phyloP scores from a whole-genome alignment of 2,797 vertebrate species.

The Danio kyathit region DNA sequence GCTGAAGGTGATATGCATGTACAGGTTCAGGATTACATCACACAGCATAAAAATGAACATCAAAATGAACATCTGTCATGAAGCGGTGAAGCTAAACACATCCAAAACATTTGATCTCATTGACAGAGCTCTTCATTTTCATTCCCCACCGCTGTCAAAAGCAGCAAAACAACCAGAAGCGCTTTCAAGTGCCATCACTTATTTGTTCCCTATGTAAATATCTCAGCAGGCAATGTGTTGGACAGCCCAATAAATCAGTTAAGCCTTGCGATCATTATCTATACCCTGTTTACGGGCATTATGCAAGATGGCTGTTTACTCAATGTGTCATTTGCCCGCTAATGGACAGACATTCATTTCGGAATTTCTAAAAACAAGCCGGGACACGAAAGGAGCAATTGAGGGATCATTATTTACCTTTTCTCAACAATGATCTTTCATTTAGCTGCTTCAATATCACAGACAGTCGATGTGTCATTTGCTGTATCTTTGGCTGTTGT shows the following conservation, averaged over 20 bases:
- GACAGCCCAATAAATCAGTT: conserved; percentile 63
- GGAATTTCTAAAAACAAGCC: conserved; percentile 48
- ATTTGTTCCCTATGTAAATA: conserved; percentile 56
- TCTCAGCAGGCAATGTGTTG: conserved; percentile 53
- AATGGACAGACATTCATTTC: conserved; percentile 57
- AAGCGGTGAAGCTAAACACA: conserved; percentile 48
- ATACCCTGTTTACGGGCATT: conserved; percentile 55
- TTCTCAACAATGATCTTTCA: conserved; percentile 41
- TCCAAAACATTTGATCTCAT: conserved; percentile 72
- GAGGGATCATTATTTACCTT: conserved; percentile 49
- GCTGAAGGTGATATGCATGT: not conserved
- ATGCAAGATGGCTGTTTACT: conserved; percentile 59
- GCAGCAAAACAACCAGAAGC: conserved; percentile 70
- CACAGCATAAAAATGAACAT: not conserved
- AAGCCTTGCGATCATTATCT: conserved; percentile 57
- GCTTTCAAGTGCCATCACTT: conserved; percentile 65
- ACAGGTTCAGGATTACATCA: not conserved
- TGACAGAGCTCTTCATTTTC: conserved; percentile 67
- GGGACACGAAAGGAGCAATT: conserved; percentile 37
- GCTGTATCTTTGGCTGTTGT: conserved; percentile 6
- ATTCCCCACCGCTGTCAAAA: conserved; percentile 65
- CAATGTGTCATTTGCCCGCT: conserved; percentile 52
- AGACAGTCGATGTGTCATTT: conserved; percentile 24
- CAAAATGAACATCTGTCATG: not conserved
- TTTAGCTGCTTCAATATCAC: conserved; percentile 14